A percentile compares a stretch with the other conserved stretches of the same genome.
Evolutionary conservation across 2,888 invertebrate genomes (phyloP).

Genomic region (Oeneis ivallda): DNA sequence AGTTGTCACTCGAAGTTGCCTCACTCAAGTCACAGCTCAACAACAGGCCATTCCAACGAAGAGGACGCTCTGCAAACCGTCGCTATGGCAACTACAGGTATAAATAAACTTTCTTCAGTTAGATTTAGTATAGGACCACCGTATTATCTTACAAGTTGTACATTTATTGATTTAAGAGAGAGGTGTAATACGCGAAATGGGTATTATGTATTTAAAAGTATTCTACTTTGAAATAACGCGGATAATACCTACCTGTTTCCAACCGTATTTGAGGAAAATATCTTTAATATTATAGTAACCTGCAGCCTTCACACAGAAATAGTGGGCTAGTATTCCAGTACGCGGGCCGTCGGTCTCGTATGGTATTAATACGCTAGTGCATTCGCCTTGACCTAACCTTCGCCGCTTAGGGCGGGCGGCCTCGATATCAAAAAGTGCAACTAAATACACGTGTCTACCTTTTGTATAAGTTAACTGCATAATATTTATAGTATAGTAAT

Average conservation of each 20-base stretch:
- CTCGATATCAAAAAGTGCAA: constrained; percentile 39
- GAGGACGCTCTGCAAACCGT: too few relatives aligned
- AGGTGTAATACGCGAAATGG: neutral
- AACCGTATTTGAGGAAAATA: neutral
- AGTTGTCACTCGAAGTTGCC: too few relatives aligned
- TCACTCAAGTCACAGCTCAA: too few relatives aligned
- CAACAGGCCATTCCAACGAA: too few relatives aligned
- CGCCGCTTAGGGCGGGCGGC: constrained; percentile 42
- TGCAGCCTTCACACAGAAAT: constrained; percentile 23
- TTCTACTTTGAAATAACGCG: too few relatives aligned
- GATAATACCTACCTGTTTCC: neutral
- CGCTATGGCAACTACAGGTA: too few relatives aligned
- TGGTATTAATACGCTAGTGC: constrained; percentile 50
- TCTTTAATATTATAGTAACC: neutral
- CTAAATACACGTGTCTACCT: constrained; percentile 28
- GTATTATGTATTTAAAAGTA: neutral
- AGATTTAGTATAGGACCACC: too few relatives aligned
- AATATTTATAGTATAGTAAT: neutral
- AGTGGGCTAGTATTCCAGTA: neutral
- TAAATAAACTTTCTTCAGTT: too few relatives aligned
- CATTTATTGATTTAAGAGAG: too few relatives aligned
- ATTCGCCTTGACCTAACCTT: constrained; percentile 71
- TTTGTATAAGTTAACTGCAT: neutral
- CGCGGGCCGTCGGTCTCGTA: constrained; percentile 40
- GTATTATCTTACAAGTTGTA: too few relatives aligned